Evolutionary conservation across 2,113 vertebrate species (phyloP).

Genomic region (Tachysurus vachellii): DNA sequence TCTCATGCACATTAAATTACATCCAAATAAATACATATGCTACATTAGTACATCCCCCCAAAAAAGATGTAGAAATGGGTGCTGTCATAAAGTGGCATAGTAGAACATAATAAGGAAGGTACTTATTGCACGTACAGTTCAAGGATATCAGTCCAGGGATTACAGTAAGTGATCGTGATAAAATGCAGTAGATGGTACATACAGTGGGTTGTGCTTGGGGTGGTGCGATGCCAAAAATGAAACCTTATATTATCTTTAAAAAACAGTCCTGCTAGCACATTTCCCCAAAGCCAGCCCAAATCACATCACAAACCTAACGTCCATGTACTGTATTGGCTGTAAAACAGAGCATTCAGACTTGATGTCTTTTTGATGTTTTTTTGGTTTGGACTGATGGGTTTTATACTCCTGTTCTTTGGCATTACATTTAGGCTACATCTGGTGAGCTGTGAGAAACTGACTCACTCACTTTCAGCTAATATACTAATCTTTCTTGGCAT

Average conservation of each 20-base stretch:
- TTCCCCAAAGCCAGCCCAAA: neutral
- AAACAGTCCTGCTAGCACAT: neutral
- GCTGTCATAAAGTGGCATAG: too few relatives aligned
- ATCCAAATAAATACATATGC: too few relatives aligned
- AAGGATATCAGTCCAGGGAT: too few relatives aligned
- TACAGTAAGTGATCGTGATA: too few relatives aligned
- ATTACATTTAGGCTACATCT: constrained; percentile 61
- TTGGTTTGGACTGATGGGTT: constrained; percentile 55
- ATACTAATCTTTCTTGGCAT: constrained; percentile 64
- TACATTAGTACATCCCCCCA: too few relatives aligned
- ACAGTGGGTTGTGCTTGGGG: too few relatives aligned
- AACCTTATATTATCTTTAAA: neutral
- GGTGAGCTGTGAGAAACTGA: constrained; percentile 61
- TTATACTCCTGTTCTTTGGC: constrained; percentile 52
- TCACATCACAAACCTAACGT: neutral
- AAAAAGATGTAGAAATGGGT: too few relatives aligned
- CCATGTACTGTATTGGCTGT: neutral
- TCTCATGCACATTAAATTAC: too few relatives aligned
- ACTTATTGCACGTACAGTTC: too few relatives aligned
- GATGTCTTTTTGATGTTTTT: constrained; percentile 25
- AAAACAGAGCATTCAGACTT: neutral
- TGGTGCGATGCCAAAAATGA: neutral
- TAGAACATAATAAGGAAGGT: too few relatives aligned
- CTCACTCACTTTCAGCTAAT: constrained; percentile 56
- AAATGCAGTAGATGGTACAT: too few relatives aligned